Evolutionary conservation across 2,113 vertebrate genomes (phyloP), one percentile per base, ranked within the genome.

Genomic region (Amphiprion ocellaris): DNA sequence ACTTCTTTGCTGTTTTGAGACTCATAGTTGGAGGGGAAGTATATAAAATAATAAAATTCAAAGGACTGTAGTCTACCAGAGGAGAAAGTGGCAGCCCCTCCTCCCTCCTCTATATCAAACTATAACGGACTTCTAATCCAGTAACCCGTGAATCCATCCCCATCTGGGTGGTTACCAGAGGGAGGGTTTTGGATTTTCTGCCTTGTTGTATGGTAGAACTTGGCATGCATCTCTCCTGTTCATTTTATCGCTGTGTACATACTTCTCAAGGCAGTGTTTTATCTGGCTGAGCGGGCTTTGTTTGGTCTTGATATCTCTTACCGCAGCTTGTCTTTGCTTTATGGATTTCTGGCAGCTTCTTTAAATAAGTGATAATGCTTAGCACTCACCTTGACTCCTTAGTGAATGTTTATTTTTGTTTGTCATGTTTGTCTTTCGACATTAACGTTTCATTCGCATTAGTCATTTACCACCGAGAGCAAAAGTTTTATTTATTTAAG

Each of bases 271-370:
- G 90, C 87, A 81, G 80, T 91, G 86, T 94, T 93, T 95, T 94
- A 94, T 95, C 93, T 92, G 91, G 88, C 92, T 87, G 81, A 89
- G 87, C 89, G 82, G 91, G 90, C 92, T 94, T 94, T 95, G 94
- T 95, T 95, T 95, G 93, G 92, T 94, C 92, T 94, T 93, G 91
- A 94, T 95, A 95, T 95, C 94, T 95, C 92, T 91, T 92, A 92
- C 85, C 67, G 81, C 95, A 95, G 94, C 93, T 94, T 95, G 92
- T 94, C 93, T 95, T 94, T 94, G 92, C 88, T 94, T 92, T 93
- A 89, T 89, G 86, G 93, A 95, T 95, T 95, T 92, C 84, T 92
- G 93, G 93, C 93, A 91, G 89, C 89, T 90, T 93, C 90, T 95
- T 94, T 93, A 93, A 95, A 95, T 94, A 94, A 93, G 92, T 87